Evolutionary conservation across 2,113 vertebrate genomes (phyloP), one percentile per base, ranked within the genome.

Genomic region (Machaerirhynchus nigripectus): DNA sequence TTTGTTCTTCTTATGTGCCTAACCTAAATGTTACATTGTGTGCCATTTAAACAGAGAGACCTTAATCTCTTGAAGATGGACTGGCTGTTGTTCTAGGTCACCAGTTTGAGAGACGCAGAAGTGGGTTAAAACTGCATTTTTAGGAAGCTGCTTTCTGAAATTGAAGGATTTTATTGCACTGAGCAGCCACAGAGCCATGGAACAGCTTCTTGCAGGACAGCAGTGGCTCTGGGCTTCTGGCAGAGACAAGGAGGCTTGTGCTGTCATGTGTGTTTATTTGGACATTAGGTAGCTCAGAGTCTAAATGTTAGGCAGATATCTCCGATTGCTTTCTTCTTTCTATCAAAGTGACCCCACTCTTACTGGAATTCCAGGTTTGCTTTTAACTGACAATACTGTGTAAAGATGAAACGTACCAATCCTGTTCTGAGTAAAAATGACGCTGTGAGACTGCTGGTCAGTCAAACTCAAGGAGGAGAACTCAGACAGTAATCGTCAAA

Each of bases 1-100:
- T 96, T 97, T 97, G 93, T 95, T 96, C 68, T 96, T 95, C 88
- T 96, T 64, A 92, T 87, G 96, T 89, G 85, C 82, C 68, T 97
- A 95, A 93, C 91, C 93, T 91, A 85, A 93, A 74, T 10, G 42
- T 70, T 96, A 59, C 3, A 3, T 84, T 76, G 68, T 55, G 79
- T 69, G 64, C 88, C 71, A 27, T 88, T 89, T 90, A 81, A 86
- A 88, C 89, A 75, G 79, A 77, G 85, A 83, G 52, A 35, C 33
- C 57, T 90, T 89, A 87, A 94, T 94, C 18, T 95, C 90, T 93
- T 89, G 88, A 96, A 95, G 93, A 90, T 93, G 90, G 56, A 27
- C 65, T 76, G 65, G 39, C 57, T 75, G 40, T 68, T 86, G 44
- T 50, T 89, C 53, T 65, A 60, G 57, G 74, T 92, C 80, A 33